These are phyloP conservation scores for Chaitophorus viminalis DNA, from an alignment of 2,888 invertebrate genomes.

Conservation along the genomic window DNA sequence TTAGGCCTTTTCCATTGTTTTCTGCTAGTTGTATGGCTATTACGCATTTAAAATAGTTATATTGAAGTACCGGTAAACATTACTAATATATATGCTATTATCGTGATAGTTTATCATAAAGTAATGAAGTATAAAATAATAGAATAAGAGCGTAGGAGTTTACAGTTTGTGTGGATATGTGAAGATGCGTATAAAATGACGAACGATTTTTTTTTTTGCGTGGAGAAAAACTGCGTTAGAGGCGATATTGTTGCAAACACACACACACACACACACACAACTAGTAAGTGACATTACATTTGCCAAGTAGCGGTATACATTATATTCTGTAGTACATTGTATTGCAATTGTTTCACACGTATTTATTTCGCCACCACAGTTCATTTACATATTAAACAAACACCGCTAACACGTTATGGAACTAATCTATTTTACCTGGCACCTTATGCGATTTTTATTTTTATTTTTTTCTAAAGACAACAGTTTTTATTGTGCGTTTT, in stretches of 20 bases:
- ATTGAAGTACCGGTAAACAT: too few species aligned
- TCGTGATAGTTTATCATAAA: too few species aligned
- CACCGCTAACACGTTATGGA: constrained; percentile 38
- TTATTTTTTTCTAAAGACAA: constrained; percentile 21
- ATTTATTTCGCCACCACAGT: constrained; percentile 1
- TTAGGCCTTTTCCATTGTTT: too few species aligned
- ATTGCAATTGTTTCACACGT: constrained; percentile 40
- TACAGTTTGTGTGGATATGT: too few species aligned
- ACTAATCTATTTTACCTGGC: constrained; percentile 49
- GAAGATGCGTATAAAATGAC: neutral
- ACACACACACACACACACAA: neutral
- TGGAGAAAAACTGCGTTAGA: too few species aligned
- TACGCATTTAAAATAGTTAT: too few species aligned
- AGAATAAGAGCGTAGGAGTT: too few species aligned
- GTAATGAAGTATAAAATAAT: too few species aligned
- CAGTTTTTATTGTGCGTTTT: constrained; percentile 8
- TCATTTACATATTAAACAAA: constrained; percentile 30
- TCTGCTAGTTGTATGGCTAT: too few species aligned
- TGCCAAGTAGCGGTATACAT: constrained; percentile 22
- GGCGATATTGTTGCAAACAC: too few species aligned
- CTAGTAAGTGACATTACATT: constrained; percentile 21
- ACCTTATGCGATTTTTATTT: constrained; percentile 39
- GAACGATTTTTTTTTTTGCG: too few species aligned
- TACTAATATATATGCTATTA: too few species aligned
- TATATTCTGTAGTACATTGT: neutral